Conservation (phyloP, 2,113 vertebrate genomes). For the Dascyllus trimaculatus region DNA sequence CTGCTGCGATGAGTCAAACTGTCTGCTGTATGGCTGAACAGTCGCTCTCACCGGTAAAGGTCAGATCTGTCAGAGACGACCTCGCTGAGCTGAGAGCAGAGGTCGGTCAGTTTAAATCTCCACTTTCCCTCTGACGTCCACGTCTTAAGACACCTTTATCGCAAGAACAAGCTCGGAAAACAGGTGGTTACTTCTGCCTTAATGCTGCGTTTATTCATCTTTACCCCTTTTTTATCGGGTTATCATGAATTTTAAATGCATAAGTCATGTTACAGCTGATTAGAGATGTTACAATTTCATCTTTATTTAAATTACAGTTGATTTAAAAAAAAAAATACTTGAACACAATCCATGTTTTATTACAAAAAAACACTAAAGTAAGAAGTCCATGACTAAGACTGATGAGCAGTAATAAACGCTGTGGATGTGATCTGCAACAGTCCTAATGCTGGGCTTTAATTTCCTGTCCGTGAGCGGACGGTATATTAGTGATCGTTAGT, state of each 20-base stretch:
- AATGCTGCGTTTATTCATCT: neutral
- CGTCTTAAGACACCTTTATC: neutral
- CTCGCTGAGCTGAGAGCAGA: neutral
- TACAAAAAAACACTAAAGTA: neutral
- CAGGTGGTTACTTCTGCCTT: neutral
- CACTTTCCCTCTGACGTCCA: neutral
- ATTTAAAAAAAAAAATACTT: neutral
- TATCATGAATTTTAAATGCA: neutral
- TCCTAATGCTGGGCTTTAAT: constrained; percentile 65
- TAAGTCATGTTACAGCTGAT: neutral
- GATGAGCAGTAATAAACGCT: constrained; percentile 65
- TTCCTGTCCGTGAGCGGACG: constrained; percentile 62
- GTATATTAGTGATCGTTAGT: constrained; percentile 39
- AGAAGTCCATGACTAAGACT: constrained; percentile 44
- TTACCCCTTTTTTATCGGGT: neutral
- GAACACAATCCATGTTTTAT: neutral
- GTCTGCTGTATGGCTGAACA: constrained; percentile 7
- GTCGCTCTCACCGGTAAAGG: constrained; percentile 41
- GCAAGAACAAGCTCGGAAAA: neutral
- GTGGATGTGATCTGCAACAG: constrained; percentile 55
- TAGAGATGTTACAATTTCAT: neutral
- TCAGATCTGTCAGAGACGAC: constrained; percentile 16
- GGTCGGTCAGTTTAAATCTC: neutral
- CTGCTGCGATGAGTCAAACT: neutral
- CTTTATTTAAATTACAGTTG: constrained; percentile 22